Conservation (phyloP, 2,113 vertebrate species). For the mouse (Mus musculus) region DNA sequence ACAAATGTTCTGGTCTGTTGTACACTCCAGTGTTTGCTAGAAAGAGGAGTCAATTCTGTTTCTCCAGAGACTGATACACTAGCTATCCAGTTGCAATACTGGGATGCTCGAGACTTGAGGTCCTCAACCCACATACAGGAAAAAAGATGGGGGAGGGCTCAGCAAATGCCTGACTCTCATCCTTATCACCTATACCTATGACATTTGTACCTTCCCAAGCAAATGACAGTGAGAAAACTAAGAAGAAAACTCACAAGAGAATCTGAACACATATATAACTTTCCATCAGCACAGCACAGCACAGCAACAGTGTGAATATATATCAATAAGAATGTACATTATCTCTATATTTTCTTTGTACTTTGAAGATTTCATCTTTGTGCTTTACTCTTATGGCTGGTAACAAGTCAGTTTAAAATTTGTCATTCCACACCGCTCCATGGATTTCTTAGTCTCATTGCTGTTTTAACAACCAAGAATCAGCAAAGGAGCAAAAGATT, state of each 20-base stretch:
- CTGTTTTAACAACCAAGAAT: neutral
- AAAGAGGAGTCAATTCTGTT: neutral
- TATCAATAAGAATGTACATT: neutral
- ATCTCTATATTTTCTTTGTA: slow-evolving; percentile 23
- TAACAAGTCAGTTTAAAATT: neutral
- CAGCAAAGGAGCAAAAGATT: neutral
- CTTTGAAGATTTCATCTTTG: neutral
- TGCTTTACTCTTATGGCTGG: neutral
- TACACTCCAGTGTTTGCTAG: slow-evolving; percentile 50
- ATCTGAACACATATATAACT: no score
- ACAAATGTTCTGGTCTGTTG: slow-evolving; percentile 61
- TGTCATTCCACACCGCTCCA: neutral
- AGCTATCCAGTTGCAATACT: neutral
- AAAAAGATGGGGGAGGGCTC: neutral
- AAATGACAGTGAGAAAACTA: neutral
- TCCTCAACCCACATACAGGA: neutral
- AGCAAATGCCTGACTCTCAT: neutral
- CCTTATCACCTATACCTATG: neutral
- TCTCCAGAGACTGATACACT: neutral
- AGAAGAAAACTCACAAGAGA: neutral
- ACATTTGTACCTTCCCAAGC: neutral
- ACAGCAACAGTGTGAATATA: no score
- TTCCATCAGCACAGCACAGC: no score
- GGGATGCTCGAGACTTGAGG: neutral
- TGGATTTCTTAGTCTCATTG: neutral